Percentiles rank a stretch among this genome's conserved stretches.
Evolutionary conservation across 2,113 vertebrate genomes (phyloP).

Genomic region (Paratilapia polleni): DNA sequence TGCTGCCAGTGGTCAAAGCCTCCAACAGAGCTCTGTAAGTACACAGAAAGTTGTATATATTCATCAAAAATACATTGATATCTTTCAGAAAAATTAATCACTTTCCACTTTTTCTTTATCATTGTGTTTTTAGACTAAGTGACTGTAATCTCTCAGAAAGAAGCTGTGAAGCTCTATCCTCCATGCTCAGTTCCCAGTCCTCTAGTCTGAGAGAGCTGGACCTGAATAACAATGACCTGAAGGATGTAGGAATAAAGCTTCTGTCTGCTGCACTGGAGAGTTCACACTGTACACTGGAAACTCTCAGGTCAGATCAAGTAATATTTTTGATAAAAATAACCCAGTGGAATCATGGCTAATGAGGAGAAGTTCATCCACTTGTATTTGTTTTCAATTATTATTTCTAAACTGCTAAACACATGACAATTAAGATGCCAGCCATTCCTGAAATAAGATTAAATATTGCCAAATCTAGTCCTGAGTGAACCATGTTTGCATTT

Average conservation of each 20-base stretch:
- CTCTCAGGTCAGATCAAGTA: neutral
- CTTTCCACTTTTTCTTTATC: neutral
- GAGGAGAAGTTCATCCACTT: neutral
- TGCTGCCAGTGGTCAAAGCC: too few species aligned
- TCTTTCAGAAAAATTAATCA: neutral
- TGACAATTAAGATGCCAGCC: neutral
- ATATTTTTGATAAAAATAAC: neutral
- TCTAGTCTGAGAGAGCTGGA: neutral
- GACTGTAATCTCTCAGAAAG: neutral
- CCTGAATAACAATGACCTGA: neutral
- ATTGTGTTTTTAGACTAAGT: neutral
- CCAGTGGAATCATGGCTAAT: neutral
- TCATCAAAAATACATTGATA: neutral
- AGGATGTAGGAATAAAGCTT: neutral
- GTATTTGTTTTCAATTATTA: neutral
- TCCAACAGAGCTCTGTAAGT: neutral
- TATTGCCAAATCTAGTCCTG: neutral
- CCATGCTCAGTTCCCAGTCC: neutral
- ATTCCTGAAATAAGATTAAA: neutral
- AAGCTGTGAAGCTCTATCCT: neutral
- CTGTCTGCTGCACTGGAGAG: neutral
- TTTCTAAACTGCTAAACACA: neutral
- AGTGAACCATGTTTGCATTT: neutral
- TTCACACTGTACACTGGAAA: neutral
- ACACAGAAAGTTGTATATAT: neutral